phyloP scores from a whole-genome alignment of 2,888 invertebrate genomes.

The Myopa tessellatipennis region DNA sequence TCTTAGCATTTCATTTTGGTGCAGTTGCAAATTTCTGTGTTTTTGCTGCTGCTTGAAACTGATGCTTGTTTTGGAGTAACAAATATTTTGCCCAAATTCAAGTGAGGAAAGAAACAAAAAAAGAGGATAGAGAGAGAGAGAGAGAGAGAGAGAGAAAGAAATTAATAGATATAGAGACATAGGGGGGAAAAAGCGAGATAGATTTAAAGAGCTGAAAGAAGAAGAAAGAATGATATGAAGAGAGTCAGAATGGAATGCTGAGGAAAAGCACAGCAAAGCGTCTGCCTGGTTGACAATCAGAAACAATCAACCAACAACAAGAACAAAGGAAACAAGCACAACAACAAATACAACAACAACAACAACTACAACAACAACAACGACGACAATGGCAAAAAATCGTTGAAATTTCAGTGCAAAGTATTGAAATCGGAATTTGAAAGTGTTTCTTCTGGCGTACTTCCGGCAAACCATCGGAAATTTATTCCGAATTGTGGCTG shows the following conservation, averaged over 20 bases:
- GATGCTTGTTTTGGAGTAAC: background rate
- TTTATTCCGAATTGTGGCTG: background rate
- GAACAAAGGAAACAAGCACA: background rate
- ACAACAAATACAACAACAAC: background rate
- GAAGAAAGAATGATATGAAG: no score
- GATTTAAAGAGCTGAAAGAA: no score
- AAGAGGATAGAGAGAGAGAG: no score
- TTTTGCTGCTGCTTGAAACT: background rate
- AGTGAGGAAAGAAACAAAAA: no score
- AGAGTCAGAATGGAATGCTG: no score
- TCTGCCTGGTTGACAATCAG: no score
- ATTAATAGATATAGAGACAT: no score
- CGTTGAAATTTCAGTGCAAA: background rate
- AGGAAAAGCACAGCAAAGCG: no score
- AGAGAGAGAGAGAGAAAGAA: no score
- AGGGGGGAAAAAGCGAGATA: no score
- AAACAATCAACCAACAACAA: background rate
- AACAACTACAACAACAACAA: slow-evolving; percentile 1
- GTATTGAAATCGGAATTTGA: background rate
- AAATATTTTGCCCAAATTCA: no score
- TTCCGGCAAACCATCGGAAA: slow-evolving; percentile 10
- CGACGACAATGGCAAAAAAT: background rate
- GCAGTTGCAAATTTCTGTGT: background rate
- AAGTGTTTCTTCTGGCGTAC: slow-evolving; percentile 22
- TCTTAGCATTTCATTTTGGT: slow-evolving; percentile 18